Percentiles rank a stretch among this genome's conserved stretches.
Conservation (phyloP, 2,888 invertebrate genomes). For the Luperina testacea region DNA sequence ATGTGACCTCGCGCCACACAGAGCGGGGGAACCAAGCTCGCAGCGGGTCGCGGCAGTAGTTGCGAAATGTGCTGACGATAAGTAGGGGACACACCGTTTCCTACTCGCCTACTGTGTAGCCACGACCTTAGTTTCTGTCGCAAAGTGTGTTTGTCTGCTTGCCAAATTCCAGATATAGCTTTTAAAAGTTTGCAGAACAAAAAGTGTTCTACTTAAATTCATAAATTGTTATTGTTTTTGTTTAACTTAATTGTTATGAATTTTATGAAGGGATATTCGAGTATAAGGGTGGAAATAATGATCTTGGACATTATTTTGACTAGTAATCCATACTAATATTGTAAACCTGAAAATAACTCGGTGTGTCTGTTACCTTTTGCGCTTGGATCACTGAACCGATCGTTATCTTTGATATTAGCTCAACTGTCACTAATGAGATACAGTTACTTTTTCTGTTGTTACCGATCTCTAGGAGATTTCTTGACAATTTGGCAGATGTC, state of each 20-base stretch:
- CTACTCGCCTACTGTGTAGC: neutral
- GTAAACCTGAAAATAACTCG: too few species aligned
- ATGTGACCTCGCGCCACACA: neutral
- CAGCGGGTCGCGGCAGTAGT: neutral
- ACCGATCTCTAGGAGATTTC: too few species aligned
- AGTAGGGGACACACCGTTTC: neutral
- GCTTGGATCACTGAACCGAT: neutral
- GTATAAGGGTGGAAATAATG: neutral
- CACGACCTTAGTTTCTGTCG: neutral
- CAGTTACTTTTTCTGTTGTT: too few species aligned
- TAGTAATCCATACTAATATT: neutral
- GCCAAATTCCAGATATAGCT: constrained; percentile 51
- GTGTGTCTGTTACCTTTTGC: neutral
- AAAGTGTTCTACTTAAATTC: constrained; percentile 50
- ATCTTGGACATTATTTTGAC: neutral
- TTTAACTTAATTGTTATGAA: neutral
- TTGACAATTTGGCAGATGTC: too few species aligned
- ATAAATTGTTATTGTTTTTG: constrained; percentile 32
- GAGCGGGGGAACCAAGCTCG: neutral
- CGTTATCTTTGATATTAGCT: too few species aligned
- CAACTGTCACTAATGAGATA: too few species aligned
- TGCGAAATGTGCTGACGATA: neutral
- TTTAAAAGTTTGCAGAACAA: constrained; percentile 43
- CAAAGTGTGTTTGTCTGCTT: constrained; percentile 43
- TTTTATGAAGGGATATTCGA: neutral